A percentile compares a stretch with the other conserved stretches of the same genome.
These are phyloP conservation scores for Drosophila birchii DNA, from an alignment of 2,888 invertebrate genomes.

Conservation along the genomic window DNA sequence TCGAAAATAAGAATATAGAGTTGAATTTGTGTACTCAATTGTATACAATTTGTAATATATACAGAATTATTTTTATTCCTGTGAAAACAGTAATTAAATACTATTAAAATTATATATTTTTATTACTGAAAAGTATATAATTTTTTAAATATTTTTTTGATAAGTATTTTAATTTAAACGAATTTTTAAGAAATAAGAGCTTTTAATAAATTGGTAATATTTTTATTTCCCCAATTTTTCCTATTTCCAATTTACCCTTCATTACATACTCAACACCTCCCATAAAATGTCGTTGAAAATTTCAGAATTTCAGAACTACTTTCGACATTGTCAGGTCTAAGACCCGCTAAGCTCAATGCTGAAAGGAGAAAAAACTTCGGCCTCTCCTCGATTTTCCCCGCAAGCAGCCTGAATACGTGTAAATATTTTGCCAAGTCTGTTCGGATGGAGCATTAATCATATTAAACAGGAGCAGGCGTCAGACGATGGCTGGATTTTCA, in stretches of 20 bases:
- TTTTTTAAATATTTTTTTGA: too few relatives aligned
- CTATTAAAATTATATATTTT: too few relatives aligned
- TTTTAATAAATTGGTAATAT: too few relatives aligned
- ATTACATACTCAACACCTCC: background rate
- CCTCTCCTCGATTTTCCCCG: background rate
- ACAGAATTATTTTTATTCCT: too few relatives aligned
- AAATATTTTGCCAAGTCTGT: slow-evolving; percentile 67
- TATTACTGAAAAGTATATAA: too few relatives aligned
- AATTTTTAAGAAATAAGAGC: too few relatives aligned
- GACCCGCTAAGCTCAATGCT: slow-evolving; percentile 30
- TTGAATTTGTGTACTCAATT: too few relatives aligned
- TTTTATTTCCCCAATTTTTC: too few relatives aligned
- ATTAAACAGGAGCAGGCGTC: slow-evolving; percentile 59
- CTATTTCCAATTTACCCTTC: background rate
- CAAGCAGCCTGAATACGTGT: slow-evolving; percentile 58
- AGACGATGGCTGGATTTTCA: slow-evolving; percentile 26
- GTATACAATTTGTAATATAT: too few relatives aligned
- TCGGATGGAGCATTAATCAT: slow-evolving; percentile 68
- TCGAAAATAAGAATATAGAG: too few relatives aligned
- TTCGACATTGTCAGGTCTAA: slow-evolving; percentile 31
- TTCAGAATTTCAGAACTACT: slow-evolving; percentile 28
- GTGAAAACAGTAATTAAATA: too few relatives aligned
- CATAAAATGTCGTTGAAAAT: slow-evolving; percentile 8
- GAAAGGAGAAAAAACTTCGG: slow-evolving; percentile 8
- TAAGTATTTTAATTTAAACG: too few relatives aligned